Base-by-base conservation (phyloP, 2,797 vertebrate genomes). In the Coregonus ussuriensis region DNA sequence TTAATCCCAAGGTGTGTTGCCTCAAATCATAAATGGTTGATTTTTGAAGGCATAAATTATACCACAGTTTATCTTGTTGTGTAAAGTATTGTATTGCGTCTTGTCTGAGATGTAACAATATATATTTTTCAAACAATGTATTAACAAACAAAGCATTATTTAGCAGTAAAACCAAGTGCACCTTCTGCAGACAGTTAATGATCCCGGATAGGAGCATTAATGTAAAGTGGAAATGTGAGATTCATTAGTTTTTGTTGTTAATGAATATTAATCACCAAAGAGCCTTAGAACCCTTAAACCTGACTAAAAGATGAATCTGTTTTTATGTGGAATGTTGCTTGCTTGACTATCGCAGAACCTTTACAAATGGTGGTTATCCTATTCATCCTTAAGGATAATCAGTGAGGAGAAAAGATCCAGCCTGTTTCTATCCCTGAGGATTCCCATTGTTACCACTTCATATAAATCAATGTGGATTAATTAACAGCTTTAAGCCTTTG, bases 281-380 rank as follows among this genome's bases (percentile, higher is more conserved):
- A 86, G 85, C 84, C 79, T 86, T 78, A 75, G 80, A 84, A 80
- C 85, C 69, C 78, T 79, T 80, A 86, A 81, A 84, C 25, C 82
- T 81, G 87, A 88, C 85, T 84, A 82, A 82, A 82, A 83, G 81
- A 86, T 59, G 4, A 86, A 90, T 89, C 81, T 81, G 83, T 84
- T 86, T 80, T 81, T 77, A 82, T 89, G 89, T 90, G 91, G 87
- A 89, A 93, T 92, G 82, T 79, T 35, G 35, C 53, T 74, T 74
- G 56, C 56, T 85, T 72, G 71, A 72, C 75, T 79, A 83, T 82
- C 41, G 9, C 41, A 47, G 41, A 47, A 47, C 41, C 9, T 47
- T 47, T 47, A 9, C 79, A 88, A 78, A 78, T 78, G 59, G 25
- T 15, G 1, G 77, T 72, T 59, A 79, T 52, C 71, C 37, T 63